Evolutionary conservation across 1,140 invertebrate species (phyloP).

Genomic region (Teleogryllus occipitalis): DNA sequence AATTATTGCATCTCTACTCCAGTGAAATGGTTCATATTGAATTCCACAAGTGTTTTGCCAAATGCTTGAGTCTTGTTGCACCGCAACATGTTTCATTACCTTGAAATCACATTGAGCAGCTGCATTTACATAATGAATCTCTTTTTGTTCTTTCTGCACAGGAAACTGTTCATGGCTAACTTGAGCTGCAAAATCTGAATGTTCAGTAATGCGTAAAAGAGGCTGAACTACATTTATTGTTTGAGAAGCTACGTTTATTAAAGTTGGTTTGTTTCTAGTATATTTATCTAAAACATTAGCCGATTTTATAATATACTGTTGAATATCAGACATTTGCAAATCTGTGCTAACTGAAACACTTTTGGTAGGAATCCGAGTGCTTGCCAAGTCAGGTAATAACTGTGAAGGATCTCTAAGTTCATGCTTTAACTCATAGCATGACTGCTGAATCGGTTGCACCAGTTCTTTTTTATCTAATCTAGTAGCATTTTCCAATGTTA

Average conservation of each 20-base stretch:
- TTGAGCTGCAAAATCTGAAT: not conserved
- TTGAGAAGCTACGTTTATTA: not conserved
- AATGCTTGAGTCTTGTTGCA: not conserved
- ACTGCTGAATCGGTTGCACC: too few relatives aligned
- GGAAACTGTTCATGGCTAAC: not conserved
- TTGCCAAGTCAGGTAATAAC: constrained; percentile 16
- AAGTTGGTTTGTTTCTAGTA: not conserved
- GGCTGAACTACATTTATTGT: not conserved
- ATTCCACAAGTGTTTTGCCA: not conserved
- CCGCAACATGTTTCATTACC: not conserved
- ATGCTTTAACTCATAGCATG: too few relatives aligned
- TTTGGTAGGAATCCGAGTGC: constrained; percentile 4
- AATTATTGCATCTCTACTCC: constrained; percentile 3
- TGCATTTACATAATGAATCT: not conserved
- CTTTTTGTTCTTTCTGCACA: not conserved
- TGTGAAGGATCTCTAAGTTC: not conserved
- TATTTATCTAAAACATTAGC: not conserved
- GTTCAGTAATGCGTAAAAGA: not conserved
- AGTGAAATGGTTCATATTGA: not conserved
- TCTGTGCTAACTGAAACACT: not conserved
- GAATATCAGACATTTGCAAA: not conserved
- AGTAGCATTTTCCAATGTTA: constrained; percentile 13
- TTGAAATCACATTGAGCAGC: not conserved
- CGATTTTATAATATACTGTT: not conserved
- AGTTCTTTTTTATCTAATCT: constrained; percentile 6